Percentiles rank a stretch among this genome's conserved stretches.
Evolutionary conservation across 2,113 vertebrate genomes (phyloP).

Genomic region (Larimichthys crocea): DNA sequence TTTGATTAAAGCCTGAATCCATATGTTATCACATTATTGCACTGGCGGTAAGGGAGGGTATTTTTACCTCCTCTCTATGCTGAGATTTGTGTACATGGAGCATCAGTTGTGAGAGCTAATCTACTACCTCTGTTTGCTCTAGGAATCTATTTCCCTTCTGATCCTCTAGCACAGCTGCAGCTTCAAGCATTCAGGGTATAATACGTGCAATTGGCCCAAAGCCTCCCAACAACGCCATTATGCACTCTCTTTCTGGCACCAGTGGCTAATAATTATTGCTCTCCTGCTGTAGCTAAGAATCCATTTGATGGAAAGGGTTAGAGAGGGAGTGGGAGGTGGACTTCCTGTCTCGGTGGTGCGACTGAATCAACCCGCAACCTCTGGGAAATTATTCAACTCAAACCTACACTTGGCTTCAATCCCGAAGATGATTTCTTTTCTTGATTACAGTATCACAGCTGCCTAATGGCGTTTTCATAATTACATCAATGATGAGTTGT

Average conservation of each 20-base stretch:
- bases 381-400: slow-evolving; percentile 7
- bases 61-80: slow-evolving; percentile 4
- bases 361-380: slow-evolving; percentile 31
- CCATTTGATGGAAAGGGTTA: slow-evolving; percentile 30
- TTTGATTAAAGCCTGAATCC: background rate
- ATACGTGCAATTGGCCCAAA: slow-evolving; percentile 22
- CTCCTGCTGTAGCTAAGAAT: slow-evolving; percentile 34
- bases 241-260: slow-evolving; percentile 50
- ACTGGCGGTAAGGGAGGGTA: background rate
- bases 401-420: slow-evolving; percentile 28
- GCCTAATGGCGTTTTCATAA: slow-evolving; percentile 64
- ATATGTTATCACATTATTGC: slow-evolving; percentile 6
- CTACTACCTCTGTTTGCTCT: slow-evolving; percentile 45
- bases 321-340: slow-evolving; percentile 35
- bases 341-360: slow-evolving; percentile 35
- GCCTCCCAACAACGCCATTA: slow-evolving; percentile 44
- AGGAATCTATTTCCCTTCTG: slow-evolving; percentile 40
- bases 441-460: slow-evolving; percentile 66
- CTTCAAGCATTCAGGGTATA: slow-evolving; percentile 29
- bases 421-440: slow-evolving; percentile 7
- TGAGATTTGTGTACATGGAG: slow-evolving; percentile 3
- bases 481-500: slow-evolving; percentile 56
- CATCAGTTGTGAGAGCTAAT: slow-evolving; percentile 47
- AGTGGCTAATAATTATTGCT: slow-evolving; percentile 51
- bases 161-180: slow-evolving; percentile 58